These are phyloP conservation scores for Sciurus carolinensis DNA, from an alignment of 2,797 vertebrate species.

Conservation along the genomic window DNA sequence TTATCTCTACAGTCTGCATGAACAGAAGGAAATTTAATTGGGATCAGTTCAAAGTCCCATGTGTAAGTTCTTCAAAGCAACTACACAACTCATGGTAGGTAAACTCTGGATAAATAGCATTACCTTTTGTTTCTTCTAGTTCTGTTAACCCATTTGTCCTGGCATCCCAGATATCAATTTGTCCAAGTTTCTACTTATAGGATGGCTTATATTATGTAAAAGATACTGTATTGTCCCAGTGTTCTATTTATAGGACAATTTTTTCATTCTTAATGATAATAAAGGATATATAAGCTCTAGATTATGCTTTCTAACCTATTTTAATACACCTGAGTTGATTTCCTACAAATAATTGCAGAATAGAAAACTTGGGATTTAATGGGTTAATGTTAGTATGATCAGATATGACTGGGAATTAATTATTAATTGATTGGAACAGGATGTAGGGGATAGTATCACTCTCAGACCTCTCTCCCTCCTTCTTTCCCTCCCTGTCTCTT, in stretches of 20 bases:
- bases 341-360: not conserved
- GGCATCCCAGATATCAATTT: not conserved
- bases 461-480: not conserved
- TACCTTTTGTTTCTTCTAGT: not conserved
- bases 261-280: not conserved
- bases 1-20: not conserved
- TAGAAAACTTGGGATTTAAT: too few relatives aligned
- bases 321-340: not conserved
- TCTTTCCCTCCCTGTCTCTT: not conserved
- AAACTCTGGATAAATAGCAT: not conserved
- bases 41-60: not conserved
- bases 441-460: not conserved
- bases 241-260: not conserved
- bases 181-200: not conserved
- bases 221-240: too few relatives aligned
- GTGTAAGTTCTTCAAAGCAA: not conserved
- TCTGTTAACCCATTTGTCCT: not conserved
- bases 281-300: not conserved
- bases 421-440: not conserved
- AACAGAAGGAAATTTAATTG: not conserved
- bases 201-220: too few relatives aligned
- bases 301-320: not conserved
- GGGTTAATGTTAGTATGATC: not conserved
- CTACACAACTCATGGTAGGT: not conserved
- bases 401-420: not conserved